These are phyloP conservation scores for Trissolcus basalis DNA, from an alignment of 1,140 invertebrate genomes.

Conservation along the genomic window DNA sequence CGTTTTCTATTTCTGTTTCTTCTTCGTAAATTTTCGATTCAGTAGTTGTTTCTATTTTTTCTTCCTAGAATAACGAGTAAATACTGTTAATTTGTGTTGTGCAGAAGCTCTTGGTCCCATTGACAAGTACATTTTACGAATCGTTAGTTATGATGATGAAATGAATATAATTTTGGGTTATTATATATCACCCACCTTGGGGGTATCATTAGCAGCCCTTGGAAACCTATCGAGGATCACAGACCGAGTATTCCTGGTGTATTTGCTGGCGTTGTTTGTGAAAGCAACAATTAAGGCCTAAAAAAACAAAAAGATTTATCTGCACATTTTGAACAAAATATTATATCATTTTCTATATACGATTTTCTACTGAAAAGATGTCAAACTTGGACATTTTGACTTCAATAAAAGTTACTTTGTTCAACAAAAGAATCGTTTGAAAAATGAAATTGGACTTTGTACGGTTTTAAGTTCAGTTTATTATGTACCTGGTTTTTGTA, in stretches of 20 bases:
- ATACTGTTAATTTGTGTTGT: not conserved
- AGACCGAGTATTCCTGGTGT: slow-evolving; percentile 63
- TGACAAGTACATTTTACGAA: not conserved
- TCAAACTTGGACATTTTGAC: no score
- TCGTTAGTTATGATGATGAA: not conserved
- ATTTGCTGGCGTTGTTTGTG: slow-evolving; percentile 81
- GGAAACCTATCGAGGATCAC: slow-evolving; percentile 41
- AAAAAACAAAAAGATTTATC: slow-evolving; percentile 28
- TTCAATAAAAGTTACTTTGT: no score
- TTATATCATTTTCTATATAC: no score
- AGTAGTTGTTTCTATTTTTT: slow-evolving; percentile 33
- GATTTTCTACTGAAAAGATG: no score
- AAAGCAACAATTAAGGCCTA: slow-evolving; percentile 79
- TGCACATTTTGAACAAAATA: slow-evolving; percentile 2
- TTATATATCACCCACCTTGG: slow-evolving; percentile 1
- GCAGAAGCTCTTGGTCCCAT: not conserved
- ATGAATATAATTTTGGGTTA: no score
- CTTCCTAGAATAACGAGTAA: slow-evolving; percentile 28
- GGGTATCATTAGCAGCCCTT: not conserved
- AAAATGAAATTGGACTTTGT: not conserved
- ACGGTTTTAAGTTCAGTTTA: not conserved
- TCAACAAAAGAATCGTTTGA: no score
- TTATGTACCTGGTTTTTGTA: slow-evolving; percentile 80
- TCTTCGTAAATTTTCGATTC: slow-evolving; percentile 21
- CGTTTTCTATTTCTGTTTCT: slow-evolving; percentile 19